Base-by-base conservation (phyloP, 37 sponge, comb jelly and placozoan species). In the Dysidea cf. avara region DNA sequence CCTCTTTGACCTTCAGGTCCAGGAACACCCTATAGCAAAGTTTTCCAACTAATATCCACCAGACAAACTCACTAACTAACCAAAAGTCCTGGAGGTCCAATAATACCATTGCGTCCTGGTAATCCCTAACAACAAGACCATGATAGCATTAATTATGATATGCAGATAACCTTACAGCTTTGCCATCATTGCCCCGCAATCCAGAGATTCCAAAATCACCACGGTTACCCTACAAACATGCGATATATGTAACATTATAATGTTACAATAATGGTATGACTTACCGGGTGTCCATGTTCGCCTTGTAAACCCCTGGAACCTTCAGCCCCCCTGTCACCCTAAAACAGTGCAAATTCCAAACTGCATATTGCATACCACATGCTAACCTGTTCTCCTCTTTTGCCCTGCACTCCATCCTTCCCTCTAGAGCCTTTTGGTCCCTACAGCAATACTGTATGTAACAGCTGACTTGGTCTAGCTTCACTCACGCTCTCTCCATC, bases 261-360 rank as follows among this genome's bases (percentile, higher is more conserved):
- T 63, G 39, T 47, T 24, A 35, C 11, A 69, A 4, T 56, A 25
- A 51, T 26, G 33, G n/a, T 28, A 17, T 2, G 5, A 67, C 77
- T 69, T 39, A 83, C 84, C 7, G 84, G 84, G 36, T 76, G 71
- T 37, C 84, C 84, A 37, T 76, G 84, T 36, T 76, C 31, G 0
- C 84, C 84, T 9, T 63, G 24, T 14, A 77, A 77, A 1, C 84
- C 84, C 7, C 63, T 46, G 0, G n/a, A n/a, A n/a, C n/a, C n/a
- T n/a, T n/a, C n/a, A n/a, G n/a, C n/a, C n/a, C n/a, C n/a, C n/a
- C n/a, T n/a, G n/a, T n/a, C n/a, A n/a, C n/a, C n/a, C n/a, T n/a
- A n/a, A n/a, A n/a, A n/a, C n/a, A n/a, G n/a, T n/a, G n/a, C n/a
- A n/a, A n/a, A n/a, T n/a, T n/a, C n/a, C n/a, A n/a, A n/a, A n/a